Base-by-base conservation (phyloP, 2,888 invertebrate genomes). In the Ophioninae sp. region DNA sequence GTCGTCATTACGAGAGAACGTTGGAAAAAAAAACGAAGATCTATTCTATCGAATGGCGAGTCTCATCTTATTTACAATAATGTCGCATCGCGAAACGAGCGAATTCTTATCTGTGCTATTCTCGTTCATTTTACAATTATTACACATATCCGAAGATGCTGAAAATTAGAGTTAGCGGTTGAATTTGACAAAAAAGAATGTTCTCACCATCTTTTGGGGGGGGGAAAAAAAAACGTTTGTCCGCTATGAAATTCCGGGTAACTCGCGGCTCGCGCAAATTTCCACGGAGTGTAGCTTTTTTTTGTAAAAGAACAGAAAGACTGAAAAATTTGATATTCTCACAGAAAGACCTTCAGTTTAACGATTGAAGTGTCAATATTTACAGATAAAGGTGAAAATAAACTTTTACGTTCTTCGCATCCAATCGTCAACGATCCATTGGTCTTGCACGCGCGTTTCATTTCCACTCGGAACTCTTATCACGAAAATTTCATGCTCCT, bases 401-500 rank as follows among this genome's bases (percentile, higher is more conserved):
- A 17, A 50, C 13, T 17, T 17, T 10, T 3, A 17, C 50, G 17
- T 17, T 50, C 17, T 8, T 41, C 41, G 41, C 7, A 41, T 41
- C 41, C 2, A 41, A 41, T 41, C 50, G 50, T 3, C 50, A 3
- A 50, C 50, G 17, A 17, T 50, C 2, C 10, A 17, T 50, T 50
- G 50, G 50, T 50, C 50, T 50, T 13, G 0, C 17, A 50, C 13
- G 17, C 50, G 17, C 50, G 10, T 44, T 44, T 10, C 10, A 5
- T 56, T 37, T 13, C 72, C 21, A 21, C 21, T 41, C 21, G n/a
- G n/a, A 67, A 23, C 56, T 20, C 37, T n/a, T 30, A 13, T 44
- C 21, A 20, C 44, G 30, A 74, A 8, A 30, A 69, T 81, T 83
- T 88, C 87, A 90, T 83, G 87, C 88, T 50, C 85, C 87, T 8